These are phyloP conservation scores for Bambusicola thoracicus DNA, from an alignment of 2,113 vertebrate species.

Conservation along the genomic window DNA sequence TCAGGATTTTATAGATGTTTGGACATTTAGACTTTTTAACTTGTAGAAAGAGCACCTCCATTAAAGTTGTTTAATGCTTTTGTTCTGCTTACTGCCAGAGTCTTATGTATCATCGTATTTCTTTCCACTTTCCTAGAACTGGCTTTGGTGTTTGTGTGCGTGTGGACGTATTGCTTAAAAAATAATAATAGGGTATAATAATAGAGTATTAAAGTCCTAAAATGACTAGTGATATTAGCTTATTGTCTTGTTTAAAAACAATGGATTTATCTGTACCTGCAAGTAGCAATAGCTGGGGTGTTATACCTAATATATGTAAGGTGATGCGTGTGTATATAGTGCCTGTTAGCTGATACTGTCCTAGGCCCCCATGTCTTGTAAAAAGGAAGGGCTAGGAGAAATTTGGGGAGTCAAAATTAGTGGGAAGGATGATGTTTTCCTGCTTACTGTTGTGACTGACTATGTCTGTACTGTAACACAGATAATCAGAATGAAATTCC, in stretches of 20 bases:
- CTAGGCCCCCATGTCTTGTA: neutral
- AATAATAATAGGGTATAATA: neutral
- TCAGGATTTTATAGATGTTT: neutral
- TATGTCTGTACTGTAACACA: neutral
- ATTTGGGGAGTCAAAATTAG: neutral
- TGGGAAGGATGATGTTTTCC: neutral
- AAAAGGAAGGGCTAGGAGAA: neutral
- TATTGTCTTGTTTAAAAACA: neutral
- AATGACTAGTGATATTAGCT: neutral
- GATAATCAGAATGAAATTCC: neutral
- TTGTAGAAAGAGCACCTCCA: neutral
- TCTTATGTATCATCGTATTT: neutral
- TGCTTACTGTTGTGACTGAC: neutral
- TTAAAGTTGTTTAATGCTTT: neutral
- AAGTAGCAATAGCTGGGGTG: neutral
- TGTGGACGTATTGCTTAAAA: neutral
- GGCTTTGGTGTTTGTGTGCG: neutral
- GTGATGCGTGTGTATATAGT: neutral
- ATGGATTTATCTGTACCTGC: neutral
- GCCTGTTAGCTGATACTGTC: neutral
- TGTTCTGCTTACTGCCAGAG: neutral
- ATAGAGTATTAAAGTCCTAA: neutral
- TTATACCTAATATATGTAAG: neutral
- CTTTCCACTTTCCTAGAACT: neutral
- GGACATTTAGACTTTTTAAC: neutral